These are phyloP conservation scores for Suillia variegata DNA, from an alignment of 2,888 invertebrate genomes.

Conservation along the genomic window DNA sequence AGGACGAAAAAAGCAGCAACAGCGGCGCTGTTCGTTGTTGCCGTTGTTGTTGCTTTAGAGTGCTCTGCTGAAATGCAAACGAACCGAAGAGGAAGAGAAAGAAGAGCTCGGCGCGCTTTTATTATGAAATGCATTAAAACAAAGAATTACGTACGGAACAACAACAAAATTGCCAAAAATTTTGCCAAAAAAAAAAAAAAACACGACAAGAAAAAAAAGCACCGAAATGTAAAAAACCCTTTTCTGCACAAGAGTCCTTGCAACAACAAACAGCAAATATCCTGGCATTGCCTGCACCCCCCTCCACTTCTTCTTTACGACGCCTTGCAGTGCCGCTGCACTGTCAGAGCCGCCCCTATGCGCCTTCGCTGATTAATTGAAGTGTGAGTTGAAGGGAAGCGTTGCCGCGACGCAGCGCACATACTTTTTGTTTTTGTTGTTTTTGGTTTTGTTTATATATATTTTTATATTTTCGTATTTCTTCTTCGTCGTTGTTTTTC, in stretches of 20 bases:
- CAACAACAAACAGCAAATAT: conserved; percentile 2
- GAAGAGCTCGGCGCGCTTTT: background rate
- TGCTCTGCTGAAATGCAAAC: background rate
- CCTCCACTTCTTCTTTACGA: background rate
- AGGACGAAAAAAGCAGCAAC: conserved; percentile 39
- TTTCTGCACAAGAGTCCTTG: conserved; percentile 10
- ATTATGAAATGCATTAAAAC: conserved; percentile 25
- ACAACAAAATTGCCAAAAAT: conserved; percentile 33
- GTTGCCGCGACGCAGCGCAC: background rate
- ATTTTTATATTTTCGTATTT: background rate
- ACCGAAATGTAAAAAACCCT: conserved; percentile 9
- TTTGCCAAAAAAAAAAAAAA: conserved; percentile 16
- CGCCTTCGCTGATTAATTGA: conserved; percentile 35
- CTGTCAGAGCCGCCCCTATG: conserved; percentile 1
- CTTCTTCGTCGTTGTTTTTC: background rate
- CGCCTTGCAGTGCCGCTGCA: background rate
- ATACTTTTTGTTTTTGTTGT: background rate
- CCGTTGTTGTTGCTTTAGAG: conserved; percentile 10
- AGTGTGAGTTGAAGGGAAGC: conserved; percentile 25
- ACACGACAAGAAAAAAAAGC: too few relatives aligned
- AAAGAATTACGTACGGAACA: conserved; percentile 11
- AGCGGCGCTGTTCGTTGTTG: background rate
- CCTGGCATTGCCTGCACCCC: conserved; percentile 1
- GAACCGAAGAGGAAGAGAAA: too few relatives aligned
- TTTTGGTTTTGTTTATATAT: background rate